Base-by-base conservation (phyloP, 1,140 invertebrate species). In the Phocides pigmalion region DNA sequence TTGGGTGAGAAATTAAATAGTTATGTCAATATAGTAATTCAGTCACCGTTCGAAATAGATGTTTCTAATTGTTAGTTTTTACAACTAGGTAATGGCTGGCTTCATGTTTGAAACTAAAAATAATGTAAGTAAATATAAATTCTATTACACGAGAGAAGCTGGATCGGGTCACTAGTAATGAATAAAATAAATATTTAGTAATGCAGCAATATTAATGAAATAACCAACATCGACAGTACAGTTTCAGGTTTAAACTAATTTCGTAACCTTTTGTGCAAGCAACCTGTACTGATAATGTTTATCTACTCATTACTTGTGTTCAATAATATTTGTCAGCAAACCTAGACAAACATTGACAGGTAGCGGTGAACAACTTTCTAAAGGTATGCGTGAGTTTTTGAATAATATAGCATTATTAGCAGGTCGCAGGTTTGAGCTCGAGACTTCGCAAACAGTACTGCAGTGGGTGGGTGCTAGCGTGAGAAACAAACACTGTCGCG, bases 401-500 rank as follows among this genome's bases (percentile, higher is more conserved):
- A 58, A 58, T 58, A 58, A 22, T 62, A 53, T 65, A 62, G 54
- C 56, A 62, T 59, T 56, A 63, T 62, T 77, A 65, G 68, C 72
- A 72, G 70, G 69, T 77, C 67, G 74, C 66, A 64, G 47, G 70
- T 68, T 64, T 11, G 53, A 58, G 44, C 53, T 12, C 39, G 53
- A 58, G 53, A 58, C 53, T 42, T 44, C 32, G 53, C 53, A 56
- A 58, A 44, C 39, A 58, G 39, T 28, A 14, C 51, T 64, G 50
- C 61, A 70, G 85, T 88, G 81, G 87, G 85, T 79, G 84, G 80
- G 80, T 84, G 84, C 64, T 78, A 90, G 65, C 87, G 87, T 90
- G 87, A 82, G 86, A 90, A 88, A 81, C 86, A 87, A 86, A 90
- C 72, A 67, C 51, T 82, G 85, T 82, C 82, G 76, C 81, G 74